Evolutionary conservation across 2,113 vertebrate genomes (phyloP).

Genomic region (Antidorcas marsupialis): DNA sequence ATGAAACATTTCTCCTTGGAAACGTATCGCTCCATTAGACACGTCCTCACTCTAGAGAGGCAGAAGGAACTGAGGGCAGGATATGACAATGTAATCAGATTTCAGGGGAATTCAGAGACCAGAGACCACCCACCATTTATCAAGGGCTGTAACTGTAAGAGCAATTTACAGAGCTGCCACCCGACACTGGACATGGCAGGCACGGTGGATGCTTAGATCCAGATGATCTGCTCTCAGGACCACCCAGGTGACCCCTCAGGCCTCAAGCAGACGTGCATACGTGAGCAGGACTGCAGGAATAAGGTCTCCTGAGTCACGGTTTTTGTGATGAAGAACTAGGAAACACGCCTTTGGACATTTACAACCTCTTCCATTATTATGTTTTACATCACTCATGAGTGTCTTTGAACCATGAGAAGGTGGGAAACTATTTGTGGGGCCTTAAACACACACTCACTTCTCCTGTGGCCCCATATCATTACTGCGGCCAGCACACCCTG

Average conservation of each 20-base stretch:
- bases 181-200: not conserved
- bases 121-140: not conserved
- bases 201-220: not conserved
- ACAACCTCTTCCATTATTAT: not conserved
- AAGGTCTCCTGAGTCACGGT: not conserved
- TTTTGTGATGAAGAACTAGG: not conserved
- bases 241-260: not conserved
- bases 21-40: not conserved
- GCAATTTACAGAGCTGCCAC: not conserved
- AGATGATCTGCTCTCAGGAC: not conserved
- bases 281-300: not conserved
- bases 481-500: fast-evolving
- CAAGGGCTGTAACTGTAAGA: not conserved
- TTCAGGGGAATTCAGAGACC: not conserved
- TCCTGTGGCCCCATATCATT: not conserved
- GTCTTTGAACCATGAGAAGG: not conserved
- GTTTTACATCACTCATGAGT: not conserved
- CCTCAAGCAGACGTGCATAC: not conserved
- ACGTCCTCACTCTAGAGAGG: not conserved
- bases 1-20: not conserved
- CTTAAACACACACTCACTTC: not conserved
- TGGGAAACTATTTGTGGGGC: not conserved
- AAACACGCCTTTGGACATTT: not conserved
- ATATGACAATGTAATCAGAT: not conserved
- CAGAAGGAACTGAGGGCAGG: not conserved